Evolutionary conservation across 2,797 vertebrate species (phyloP).

Genomic region (Gymnopithys bicolor): DNA sequence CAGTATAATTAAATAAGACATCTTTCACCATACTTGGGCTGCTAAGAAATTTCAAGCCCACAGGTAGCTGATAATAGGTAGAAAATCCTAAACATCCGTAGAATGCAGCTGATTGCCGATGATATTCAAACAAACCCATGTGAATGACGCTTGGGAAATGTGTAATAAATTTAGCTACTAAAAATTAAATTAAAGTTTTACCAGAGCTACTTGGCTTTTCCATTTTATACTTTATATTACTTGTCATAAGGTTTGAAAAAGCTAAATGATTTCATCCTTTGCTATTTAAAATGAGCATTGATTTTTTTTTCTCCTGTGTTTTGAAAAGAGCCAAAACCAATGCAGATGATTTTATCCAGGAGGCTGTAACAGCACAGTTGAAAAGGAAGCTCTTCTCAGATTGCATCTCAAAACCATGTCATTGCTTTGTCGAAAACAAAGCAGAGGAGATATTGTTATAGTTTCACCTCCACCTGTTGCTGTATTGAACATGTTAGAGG

Average conservation of each 20-base stretch:
- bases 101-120: not conserved
- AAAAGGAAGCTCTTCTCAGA: not conserved
- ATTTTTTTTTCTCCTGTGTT: not conserved
- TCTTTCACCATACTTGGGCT: not conserved
- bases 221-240: not conserved
- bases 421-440: not conserved
- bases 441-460: not conserved
- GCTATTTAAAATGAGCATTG: not conserved
- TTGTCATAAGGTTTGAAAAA: not conserved
- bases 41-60: not conserved
- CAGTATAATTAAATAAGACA: not conserved
- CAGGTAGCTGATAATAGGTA: not conserved
- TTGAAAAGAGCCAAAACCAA: not conserved
- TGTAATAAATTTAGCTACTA: not conserved
- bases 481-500: not conserved
- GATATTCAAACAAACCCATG: not conserved
- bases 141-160: not conserved
- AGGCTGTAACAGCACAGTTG: not conserved
- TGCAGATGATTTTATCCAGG: not conserved
- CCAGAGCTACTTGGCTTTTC: not conserved
- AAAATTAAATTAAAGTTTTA: not conserved
- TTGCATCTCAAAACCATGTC: not conserved
- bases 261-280: not conserved
- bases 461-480: constrained; percentile 13
- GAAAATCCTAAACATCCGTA: not conserved